Evolutionary conservation across 2,113 vertebrate species (phyloP).

Genomic region (Crotalus tigris): DNA sequence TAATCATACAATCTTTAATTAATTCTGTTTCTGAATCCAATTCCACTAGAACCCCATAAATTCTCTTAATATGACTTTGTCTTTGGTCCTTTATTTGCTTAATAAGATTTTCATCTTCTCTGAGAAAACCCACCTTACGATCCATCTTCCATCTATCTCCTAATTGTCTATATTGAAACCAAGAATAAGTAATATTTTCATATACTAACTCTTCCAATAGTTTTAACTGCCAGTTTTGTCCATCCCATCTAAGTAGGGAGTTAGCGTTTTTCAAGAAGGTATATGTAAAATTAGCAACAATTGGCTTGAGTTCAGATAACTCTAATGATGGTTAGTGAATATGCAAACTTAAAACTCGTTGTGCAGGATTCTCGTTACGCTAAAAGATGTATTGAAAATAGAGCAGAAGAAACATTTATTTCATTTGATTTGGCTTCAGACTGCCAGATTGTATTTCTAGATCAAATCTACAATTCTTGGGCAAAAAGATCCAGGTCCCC

Average conservation of each 20-base stretch:
- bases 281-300: neutral
- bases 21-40: too few species aligned
- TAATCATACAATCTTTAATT: too few species aligned
- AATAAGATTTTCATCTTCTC: too few species aligned
- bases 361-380: neutral
- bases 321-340: neutral
- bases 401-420: neutral
- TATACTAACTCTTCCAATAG: too few species aligned
- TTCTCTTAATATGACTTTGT: too few species aligned
- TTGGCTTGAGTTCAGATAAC: neutral
- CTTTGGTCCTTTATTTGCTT: too few species aligned
- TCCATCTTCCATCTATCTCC: too few species aligned
- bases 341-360: neutral
- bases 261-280: neutral
- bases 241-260: neutral
- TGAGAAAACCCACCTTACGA: too few species aligned
- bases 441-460: neutral
- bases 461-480: neutral
- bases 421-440: neutral
- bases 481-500: neutral
- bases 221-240: too few species aligned
- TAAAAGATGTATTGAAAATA: neutral
- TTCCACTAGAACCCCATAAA: too few species aligned
- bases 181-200: too few species aligned
- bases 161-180: too few species aligned